Evolutionary conservation across 2,888 invertebrate genomes (phyloP), one percentile per base, ranked within the genome.

Genomic region (Psococerastis gibbosa): DNA sequence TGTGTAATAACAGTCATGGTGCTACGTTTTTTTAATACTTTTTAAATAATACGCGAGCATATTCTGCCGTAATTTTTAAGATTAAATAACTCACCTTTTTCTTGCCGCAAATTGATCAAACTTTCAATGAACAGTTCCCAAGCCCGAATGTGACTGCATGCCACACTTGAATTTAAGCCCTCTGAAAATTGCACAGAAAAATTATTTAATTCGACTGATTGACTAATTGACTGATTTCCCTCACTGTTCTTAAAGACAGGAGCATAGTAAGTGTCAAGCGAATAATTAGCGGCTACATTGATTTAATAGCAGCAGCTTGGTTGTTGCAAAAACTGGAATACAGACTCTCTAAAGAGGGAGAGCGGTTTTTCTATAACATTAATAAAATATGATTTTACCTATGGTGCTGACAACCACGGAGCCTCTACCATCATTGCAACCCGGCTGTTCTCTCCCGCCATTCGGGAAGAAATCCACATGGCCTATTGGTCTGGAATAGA

Each of bases 381-480:
- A 5, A 38, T n/a, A 38, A 17, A 5, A 18, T 38, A 18, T 5
- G 4, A 38, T 18, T 8, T 38, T 11, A 70, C 71, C 71, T 41
- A 70, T 60, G 53, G 67, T 67, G 27, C 68, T 64, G 35, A 68
- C 65, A 22, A 71, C 62, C n/a, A 72, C 64, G 2, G 71, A 68
- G 46, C 68, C 67, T 52, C 62, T 65, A 0, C 66, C 60, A 50
- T 72, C 71, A 4, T 54, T 60, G 50, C 73, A 72, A 1, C 72
- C 72, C 1, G 71, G 71, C 52, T 73, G 73, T 49, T 71, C 64
- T 46, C 65, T 64, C 2, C 73, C 73, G 3, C 73, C 72, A 48
- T 73, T 73, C 0, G 71, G 70, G 47, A 69, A 73, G 53, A 68
- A 71, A 53, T 73, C 73, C 0, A 70, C 64, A 49, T 72, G 71